phyloP scores from a whole-genome alignment of 2,888 invertebrate species.

The Leptopilina drosophilae region DNA sequence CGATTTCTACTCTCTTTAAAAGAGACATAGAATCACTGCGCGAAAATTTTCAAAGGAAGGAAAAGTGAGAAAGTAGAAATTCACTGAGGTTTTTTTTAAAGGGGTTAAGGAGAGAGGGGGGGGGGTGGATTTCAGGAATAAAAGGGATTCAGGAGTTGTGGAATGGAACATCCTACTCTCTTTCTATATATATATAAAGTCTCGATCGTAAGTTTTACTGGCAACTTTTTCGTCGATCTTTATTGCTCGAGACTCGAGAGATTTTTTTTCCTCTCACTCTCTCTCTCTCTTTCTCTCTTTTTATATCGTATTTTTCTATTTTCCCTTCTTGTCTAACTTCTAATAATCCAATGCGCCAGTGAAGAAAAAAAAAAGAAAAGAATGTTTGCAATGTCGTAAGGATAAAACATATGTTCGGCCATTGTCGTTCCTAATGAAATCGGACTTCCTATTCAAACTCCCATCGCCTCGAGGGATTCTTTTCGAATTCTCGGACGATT shows the following conservation, averaged over 20 bases:
- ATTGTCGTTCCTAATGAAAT: constrained; percentile 55
- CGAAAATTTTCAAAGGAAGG: constrained; percentile 14
- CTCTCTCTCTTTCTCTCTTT: not conserved
- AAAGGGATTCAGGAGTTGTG: constrained; percentile 27
- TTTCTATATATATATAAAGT: constrained; percentile 38
- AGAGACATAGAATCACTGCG: constrained; percentile 23
- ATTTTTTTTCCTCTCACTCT: not conserved
- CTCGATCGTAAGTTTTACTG: constrained; percentile 51
- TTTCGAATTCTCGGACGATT: not conserved
- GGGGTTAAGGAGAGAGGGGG: not conserved
- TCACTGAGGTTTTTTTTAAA: not conserved
- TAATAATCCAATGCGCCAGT: constrained; percentile 11
- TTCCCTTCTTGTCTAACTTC: constrained; percentile 20
- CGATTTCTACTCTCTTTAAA: too few species aligned
- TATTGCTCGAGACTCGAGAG: constrained; percentile 45
- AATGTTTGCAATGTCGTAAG: constrained; percentile 38
- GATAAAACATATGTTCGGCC: constrained; percentile 49
- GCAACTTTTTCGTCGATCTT: constrained; percentile 53
- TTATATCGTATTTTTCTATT: not conserved
- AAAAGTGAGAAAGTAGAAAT: not conserved
- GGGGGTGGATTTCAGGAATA: not conserved
- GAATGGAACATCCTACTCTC: not conserved
- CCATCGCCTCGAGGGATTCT: constrained; percentile 26
- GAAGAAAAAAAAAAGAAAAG: not conserved
- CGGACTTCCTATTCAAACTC: constrained; percentile 55